Evolutionary conservation across 2,113 vertebrate genomes (phyloP).

Genomic region (Eudorcas thomsonii): DNA sequence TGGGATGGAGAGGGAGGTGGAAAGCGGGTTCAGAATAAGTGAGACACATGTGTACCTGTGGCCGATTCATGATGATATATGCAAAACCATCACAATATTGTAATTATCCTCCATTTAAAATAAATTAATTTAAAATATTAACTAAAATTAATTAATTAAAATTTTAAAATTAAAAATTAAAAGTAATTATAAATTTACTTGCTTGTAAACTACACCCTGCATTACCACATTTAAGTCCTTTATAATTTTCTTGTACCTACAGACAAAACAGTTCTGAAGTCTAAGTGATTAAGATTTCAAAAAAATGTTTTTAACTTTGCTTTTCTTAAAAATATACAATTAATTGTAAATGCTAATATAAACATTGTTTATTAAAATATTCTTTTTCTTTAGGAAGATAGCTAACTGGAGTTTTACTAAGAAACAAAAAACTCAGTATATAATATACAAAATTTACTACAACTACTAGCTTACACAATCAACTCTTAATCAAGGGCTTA

Average conservation of each 20-base stretch:
- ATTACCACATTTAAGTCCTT: background rate
- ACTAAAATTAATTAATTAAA: background rate
- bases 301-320: background rate
- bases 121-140: background rate
- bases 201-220: background rate
- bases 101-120: background rate
- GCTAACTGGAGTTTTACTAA: background rate
- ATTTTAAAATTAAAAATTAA: background rate
- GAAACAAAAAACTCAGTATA: background rate
- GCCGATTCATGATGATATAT: background rate
- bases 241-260: background rate
- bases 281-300: background rate
- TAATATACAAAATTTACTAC: background rate
- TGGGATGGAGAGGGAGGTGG: background rate
- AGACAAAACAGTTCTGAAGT: background rate
- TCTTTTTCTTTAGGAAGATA: background rate
- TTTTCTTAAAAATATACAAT: background rate
- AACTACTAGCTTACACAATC: background rate
- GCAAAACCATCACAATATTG: background rate
- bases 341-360: background rate
- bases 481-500: background rate
- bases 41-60: background rate
- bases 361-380: background rate
- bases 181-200: background rate
- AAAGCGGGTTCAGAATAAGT: background rate